These are phyloP conservation scores for Cataglyphis albicans DNA, from an alignment of 2,888 invertebrate species.

Conservation along the genomic window DNA sequence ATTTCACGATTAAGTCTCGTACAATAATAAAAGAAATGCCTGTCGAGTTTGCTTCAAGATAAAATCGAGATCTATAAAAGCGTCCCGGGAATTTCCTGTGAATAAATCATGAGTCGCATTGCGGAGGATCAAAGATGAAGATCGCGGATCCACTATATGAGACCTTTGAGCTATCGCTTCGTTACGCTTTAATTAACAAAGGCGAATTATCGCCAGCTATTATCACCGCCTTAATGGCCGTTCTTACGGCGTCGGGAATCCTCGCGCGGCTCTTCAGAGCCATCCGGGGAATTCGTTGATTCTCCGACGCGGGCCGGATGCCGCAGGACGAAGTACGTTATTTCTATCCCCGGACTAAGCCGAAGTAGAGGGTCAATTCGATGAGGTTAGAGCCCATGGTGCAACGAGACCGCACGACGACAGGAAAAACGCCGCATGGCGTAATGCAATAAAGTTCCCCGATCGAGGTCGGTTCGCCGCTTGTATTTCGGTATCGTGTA, in stretches of 20 bases:
- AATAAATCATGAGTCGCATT: conserved; percentile 55
- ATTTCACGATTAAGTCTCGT: background rate
- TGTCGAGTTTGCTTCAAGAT: conserved; percentile 27
- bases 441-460: conserved; percentile 82
- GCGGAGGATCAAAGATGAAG: conserved; percentile 53
- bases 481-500: conserved; percentile 76
- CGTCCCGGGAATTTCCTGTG: conserved; percentile 41
- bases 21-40: conserved; percentile 25
- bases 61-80: conserved; percentile 41
- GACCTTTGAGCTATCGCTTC: conserved; percentile 57
- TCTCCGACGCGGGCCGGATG: conserved; percentile 38
- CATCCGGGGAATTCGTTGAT: conserved; percentile 73
- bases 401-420: conserved; percentile 68
- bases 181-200: conserved; percentile 70
- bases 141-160: conserved; percentile 47
- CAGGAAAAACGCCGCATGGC: conserved; percentile 79
- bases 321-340: conserved; percentile 47
- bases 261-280: conserved; percentile 69
- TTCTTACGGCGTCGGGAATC: conserved; percentile 70
- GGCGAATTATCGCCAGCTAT: conserved; percentile 70
- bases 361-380: conserved; percentile 74
- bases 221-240: conserved; percentile 69
- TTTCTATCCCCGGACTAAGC: conserved; percentile 46
- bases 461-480: conserved; percentile 56
- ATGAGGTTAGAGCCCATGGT: conserved; percentile 63